Percentiles rank a stretch among this genome's conserved stretches.
Evolutionary conservation across 2,113 vertebrate species (phyloP).

Genomic region (Poicephalus gulielmi): DNA sequence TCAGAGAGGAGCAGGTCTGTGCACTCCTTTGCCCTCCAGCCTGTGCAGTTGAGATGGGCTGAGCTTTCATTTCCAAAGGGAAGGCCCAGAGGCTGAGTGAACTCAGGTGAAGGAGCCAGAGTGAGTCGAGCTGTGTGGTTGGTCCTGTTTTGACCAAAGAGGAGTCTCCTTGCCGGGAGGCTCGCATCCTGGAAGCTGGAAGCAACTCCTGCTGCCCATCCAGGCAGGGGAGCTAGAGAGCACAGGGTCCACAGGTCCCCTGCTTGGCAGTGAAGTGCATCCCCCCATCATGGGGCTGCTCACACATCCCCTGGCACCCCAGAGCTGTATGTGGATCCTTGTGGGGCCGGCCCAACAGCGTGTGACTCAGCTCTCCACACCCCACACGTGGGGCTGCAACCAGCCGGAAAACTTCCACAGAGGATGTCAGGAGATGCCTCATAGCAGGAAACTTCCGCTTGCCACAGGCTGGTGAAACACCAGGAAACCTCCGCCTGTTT

Average conservation of each 20-base stretch:
- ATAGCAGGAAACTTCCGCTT: conserved; percentile 34
- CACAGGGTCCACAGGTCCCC: background rate
- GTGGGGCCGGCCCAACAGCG: fast-evolving
- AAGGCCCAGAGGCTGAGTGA: conserved; percentile 16
- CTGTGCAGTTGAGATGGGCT: fast-evolving
- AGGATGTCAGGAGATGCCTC: background rate
- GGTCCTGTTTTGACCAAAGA: background rate
- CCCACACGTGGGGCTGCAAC: background rate
- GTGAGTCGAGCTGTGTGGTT: background rate
- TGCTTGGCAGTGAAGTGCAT: fast-evolving
- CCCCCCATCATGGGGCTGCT: background rate
- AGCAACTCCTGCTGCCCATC: background rate
- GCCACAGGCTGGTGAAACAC: background rate
- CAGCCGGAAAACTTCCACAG: background rate
- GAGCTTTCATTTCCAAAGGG: conserved; percentile 1
- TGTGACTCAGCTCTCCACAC: background rate
- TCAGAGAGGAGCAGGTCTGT: background rate
- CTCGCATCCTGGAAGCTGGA: background rate
- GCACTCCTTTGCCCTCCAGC: background rate
- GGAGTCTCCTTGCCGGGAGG: background rate
- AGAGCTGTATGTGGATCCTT: fast-evolving
- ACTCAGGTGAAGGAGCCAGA: background rate
- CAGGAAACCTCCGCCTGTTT: background rate
- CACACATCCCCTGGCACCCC: fast-evolving
- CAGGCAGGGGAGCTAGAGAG: background rate